phyloP scores from a whole-genome alignment of 2,113 vertebrate genomes.

The Phodopus roborovskii region DNA sequence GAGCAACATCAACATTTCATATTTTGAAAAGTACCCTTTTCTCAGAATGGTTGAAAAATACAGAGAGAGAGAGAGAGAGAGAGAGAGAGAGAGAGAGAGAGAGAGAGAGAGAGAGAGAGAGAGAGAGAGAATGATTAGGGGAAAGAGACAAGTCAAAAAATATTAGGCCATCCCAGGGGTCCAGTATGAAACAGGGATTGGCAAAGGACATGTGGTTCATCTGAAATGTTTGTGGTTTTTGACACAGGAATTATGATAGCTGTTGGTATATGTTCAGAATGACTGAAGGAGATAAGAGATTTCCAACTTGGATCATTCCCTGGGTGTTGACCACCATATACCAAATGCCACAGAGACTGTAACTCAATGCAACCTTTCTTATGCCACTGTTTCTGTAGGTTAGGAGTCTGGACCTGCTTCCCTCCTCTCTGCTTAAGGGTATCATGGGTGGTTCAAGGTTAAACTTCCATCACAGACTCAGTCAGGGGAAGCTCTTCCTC shows the following conservation, averaged over 20 bases:
- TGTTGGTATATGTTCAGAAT: background rate
- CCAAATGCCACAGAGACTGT: background rate
- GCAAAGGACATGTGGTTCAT: background rate
- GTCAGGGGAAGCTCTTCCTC: background rate
- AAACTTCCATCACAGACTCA: background rate
- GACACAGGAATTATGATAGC: background rate
- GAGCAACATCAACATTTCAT: background rate
- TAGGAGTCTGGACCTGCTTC: background rate
- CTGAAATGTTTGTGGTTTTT: background rate
- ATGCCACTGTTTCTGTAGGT: background rate
- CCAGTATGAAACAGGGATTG: background rate
- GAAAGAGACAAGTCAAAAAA: background rate
- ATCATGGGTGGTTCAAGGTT: background rate
- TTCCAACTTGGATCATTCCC: background rate
- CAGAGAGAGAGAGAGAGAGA: background rate
- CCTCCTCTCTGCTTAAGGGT: background rate
- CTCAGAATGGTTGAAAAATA: no score
- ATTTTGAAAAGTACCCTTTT: constrained; percentile 9
- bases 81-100: background rate
- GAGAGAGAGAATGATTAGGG: background rate
- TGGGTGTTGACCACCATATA: background rate
- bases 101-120: background rate
- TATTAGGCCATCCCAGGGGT: background rate
- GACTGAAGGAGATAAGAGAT: background rate
- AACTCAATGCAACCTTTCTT: background rate